phyloP scores from a whole-genome alignment of 2,888 invertebrate species.

The Drymonia ruficornis region DNA sequence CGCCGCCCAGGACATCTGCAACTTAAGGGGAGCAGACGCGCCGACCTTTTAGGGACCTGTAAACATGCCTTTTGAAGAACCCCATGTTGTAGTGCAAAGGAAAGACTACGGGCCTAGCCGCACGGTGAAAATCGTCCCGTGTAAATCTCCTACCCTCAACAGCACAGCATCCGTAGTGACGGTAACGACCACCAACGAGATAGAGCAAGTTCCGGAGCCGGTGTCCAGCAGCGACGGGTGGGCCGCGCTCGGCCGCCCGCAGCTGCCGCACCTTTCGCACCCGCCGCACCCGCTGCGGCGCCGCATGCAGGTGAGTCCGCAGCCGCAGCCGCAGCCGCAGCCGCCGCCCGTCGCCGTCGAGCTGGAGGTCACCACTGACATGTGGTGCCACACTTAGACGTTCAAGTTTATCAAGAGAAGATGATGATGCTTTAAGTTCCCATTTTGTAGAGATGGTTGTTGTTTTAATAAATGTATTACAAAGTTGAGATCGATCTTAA shows the following conservation, averaged over 20 bases:
- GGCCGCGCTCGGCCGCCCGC: slow-evolving; percentile 8
- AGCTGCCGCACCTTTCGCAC: slow-evolving; percentile 32
- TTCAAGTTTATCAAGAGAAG: background rate
- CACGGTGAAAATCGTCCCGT: no score
- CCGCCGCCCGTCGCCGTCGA: slow-evolving; percentile 72
- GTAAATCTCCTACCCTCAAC: slow-evolving; percentile 15
- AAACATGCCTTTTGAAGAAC: no score
- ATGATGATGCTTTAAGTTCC: background rate
- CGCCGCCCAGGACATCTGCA: no score
- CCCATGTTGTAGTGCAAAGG: no score
- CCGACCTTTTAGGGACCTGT: no score
- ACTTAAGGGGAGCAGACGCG: no score
- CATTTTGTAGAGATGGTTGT: no score
- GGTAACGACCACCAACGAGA: slow-evolving; percentile 40
- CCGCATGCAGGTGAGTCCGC: slow-evolving; percentile 56
- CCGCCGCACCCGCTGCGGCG: slow-evolving; percentile 47
- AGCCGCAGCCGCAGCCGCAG: slow-evolving; percentile 40
- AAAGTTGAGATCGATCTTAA: no score
- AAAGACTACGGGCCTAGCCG: no score
- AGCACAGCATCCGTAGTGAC: slow-evolving; percentile 63
- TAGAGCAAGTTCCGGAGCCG: slow-evolving; percentile 36
- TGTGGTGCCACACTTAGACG: slow-evolving; percentile 58
- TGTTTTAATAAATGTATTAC: no score
- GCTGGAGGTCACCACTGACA: slow-evolving; percentile 75
- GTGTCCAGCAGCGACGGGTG: slow-evolving; percentile 40